Evolutionary conservation across 2,888 invertebrate species (phyloP), one percentile per base, ranked within the genome.

Genomic region (Tethea ocularis): DNA sequence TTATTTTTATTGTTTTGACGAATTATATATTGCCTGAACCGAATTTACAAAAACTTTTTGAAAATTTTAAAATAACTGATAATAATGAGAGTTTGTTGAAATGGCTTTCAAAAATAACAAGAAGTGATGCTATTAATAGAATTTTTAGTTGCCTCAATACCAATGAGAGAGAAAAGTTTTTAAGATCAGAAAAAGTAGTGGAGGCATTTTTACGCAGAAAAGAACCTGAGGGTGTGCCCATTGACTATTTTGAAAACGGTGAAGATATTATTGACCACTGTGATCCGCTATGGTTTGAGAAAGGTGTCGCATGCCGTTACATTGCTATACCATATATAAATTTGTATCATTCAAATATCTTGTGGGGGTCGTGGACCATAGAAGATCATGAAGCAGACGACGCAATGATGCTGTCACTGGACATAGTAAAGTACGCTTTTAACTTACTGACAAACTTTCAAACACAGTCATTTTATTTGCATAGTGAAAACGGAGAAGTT

Each of bases 401-500:
- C 10, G 8, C 46, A 10, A 46, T 46, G 3, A 62, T n/a, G 6
- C 46, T 0, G 33, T 33, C 33, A 13, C 64, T 75, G 6, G 78
- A 80, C 22, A 77, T 85, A 15, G 61, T 80, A n/a, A 78, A 71
- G 62, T 85, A 84, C 57, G 80, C 74, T 2, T 77, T 67, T 58
- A 80, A 82, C 59, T 69, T 85, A 26, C 57, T 85, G 0, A 78
- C 74, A 10, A 77, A 84, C 38, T 38, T n/a, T 38, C 38, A 46
- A 20, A 46, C 17, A 10, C 20, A 46, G 3, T 2, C n/a, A 7
- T 46, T 46, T 46, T 20, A 6, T 20, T 10, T 46, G 20, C 20
- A 20, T 20, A 10, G 17, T 46, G 46, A 20, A 0, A 80, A 77
- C 51, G 46, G 63, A 5, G 77, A 67, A 8, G n/a, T 15, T 11